phyloP scores from a whole-genome alignment of 2,888 invertebrate genomes.

The Nudaria mundana region DNA sequence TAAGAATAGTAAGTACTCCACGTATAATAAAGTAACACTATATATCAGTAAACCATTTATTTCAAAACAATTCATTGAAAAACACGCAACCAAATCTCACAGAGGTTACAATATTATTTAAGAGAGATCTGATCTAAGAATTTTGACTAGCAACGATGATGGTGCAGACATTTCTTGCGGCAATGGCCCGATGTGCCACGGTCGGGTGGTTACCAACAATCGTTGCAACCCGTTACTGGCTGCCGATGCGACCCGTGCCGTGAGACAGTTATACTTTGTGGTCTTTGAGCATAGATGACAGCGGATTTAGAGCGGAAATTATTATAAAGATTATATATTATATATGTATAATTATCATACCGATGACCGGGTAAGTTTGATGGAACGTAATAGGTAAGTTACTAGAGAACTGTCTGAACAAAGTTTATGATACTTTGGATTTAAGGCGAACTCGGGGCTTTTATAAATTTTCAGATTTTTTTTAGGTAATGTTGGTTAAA shows the following conservation, averaged over 20 bases:
- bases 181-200: constrained; percentile 39
- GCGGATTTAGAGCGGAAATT: constrained; percentile 22
- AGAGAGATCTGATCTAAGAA: constrained; percentile 10
- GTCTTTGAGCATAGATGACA: constrained; percentile 16
- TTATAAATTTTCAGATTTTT: too few species aligned
- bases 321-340: neutral
- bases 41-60: neutral
- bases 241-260: constrained; percentile 25
- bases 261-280: constrained; percentile 30
- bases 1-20: too few species aligned
- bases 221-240: constrained; percentile 41
- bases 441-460: too few species aligned
- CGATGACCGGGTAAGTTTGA: too few species aligned
- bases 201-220: constrained; percentile 41
- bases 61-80: constrained; percentile 4
- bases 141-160: constrained; percentile 22
- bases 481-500: too few species aligned
- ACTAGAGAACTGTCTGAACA: too few species aligned
- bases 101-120: constrained; percentile 19
- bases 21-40: too few species aligned
- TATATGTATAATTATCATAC: too few species aligned
- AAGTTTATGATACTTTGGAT: too few species aligned
- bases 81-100: constrained; percentile 9
- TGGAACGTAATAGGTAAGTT: too few species aligned
- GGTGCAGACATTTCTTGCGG: constrained; percentile 28